phyloP scores from a whole-genome alignment of 1,140 invertebrate genomes.

The Formica exsecta region DNA sequence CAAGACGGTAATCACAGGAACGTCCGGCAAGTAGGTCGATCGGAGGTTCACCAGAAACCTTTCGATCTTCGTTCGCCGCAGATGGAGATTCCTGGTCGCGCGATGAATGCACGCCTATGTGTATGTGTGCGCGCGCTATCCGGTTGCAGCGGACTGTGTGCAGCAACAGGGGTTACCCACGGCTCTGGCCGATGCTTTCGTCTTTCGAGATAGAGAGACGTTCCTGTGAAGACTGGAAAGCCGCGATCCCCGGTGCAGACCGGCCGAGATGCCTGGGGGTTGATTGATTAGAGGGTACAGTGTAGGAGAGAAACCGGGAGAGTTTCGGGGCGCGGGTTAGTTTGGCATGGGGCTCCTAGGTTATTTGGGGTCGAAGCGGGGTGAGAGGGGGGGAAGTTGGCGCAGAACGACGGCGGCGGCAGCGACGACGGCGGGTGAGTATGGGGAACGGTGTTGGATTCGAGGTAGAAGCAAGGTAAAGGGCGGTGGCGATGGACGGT shows the following conservation, averaged over 20 bases:
- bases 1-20: slow-evolving; percentile 66
- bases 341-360: slow-evolving; percentile 82
- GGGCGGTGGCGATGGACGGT: slow-evolving; percentile 68
- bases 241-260: slow-evolving; percentile 76
- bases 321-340: slow-evolving; percentile 82
- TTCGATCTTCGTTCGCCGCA: slow-evolving; percentile 68
- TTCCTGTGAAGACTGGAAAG: slow-evolving; percentile 76
- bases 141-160: slow-evolving; percentile 58
- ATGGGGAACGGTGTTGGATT: slow-evolving; percentile 68
- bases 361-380: slow-evolving; percentile 82
- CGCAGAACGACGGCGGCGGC: slow-evolving; percentile 48
- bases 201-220: slow-evolving; percentile 77
- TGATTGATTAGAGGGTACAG: slow-evolving; percentile 86
- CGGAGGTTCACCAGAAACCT: slow-evolving; percentile 51
- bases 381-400: slow-evolving; percentile 56
- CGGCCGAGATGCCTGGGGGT: slow-evolving; percentile 84
- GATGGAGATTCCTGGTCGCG: slow-evolving; percentile 70
- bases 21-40: slow-evolving; percentile 68
- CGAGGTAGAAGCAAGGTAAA: slow-evolving; percentile 67
- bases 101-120: slow-evolving; percentile 53
- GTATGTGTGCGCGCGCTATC: slow-evolving; percentile 44
- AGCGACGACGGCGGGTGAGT: slow-evolving; percentile 38
- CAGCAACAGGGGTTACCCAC: slow-evolving; percentile 75
- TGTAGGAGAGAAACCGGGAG: slow-evolving; percentile 76
- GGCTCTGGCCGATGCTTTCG: slow-evolving; percentile 58